Conservation (phyloP, 2,797 vertebrate species). For the Borostomias antarcticus region DNA sequence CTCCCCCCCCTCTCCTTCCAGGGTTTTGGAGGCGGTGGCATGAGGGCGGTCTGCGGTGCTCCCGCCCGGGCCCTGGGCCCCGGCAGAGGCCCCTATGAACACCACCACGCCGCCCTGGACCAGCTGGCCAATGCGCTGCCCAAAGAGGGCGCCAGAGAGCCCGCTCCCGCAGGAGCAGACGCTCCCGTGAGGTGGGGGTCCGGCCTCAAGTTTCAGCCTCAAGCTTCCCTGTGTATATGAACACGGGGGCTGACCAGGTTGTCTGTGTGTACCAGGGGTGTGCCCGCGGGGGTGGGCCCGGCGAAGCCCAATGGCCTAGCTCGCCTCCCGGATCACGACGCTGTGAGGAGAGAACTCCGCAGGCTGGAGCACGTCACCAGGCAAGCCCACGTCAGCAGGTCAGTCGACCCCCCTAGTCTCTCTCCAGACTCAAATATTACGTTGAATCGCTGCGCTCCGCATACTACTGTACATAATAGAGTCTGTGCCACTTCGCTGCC, state of each 20-base stretch:
- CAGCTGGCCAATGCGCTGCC: slow-evolving; percentile 77
- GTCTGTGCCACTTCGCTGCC: no score
- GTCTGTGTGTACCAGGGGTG: slow-evolving; percentile 35
- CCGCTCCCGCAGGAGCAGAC: slow-evolving; percentile 44
- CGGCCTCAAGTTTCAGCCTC: neutral
- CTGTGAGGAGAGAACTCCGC: slow-evolving; percentile 83
- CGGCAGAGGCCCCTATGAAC: slow-evolving; percentile 79
- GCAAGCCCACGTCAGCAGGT: slow-evolving; percentile 68
- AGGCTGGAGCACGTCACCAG: slow-evolving; percentile 82
- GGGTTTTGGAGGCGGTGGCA: slow-evolving; percentile 78
- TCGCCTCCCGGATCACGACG: slow-evolving; percentile 70
- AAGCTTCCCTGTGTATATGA: neutral
- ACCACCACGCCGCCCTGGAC: slow-evolving; percentile 83
- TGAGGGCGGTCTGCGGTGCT: slow-evolving; percentile 63
- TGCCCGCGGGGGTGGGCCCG: slow-evolving; percentile 68
- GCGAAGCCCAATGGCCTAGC: slow-evolving; percentile 74
- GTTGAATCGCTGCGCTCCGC: no score
- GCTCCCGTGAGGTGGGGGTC: slow-evolving; percentile 53
- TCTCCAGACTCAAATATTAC: no score
- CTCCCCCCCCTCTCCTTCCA: slow-evolving; percentile 45
- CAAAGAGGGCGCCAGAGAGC: slow-evolving; percentile 55
- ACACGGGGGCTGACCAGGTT: neutral
- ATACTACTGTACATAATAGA: no score
- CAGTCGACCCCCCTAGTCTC: no score
- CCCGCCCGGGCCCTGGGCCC: slow-evolving; percentile 40